These are phyloP conservation scores for Meteorus colon DNA, from an alignment of 2,888 invertebrate species.

Conservation along the genomic window DNA sequence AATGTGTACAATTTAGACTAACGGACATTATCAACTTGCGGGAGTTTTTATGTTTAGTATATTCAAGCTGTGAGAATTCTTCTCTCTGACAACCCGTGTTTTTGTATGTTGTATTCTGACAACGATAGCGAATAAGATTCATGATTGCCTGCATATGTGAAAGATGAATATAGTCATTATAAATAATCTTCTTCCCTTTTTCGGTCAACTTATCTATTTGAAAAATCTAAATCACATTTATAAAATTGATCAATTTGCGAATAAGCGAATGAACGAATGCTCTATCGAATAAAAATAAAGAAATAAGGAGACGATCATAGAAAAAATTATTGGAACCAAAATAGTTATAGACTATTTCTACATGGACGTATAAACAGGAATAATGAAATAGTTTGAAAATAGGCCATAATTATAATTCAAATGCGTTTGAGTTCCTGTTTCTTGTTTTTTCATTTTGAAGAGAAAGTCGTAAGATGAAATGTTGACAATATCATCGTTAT, in stretches of 20 bases:
- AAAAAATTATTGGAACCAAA: background rate
- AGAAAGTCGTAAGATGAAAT: conserved; percentile 21
- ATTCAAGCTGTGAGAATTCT: background rate
- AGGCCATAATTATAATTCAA: conserved; percentile 37
- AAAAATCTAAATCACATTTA: background rate
- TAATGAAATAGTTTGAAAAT: conserved; percentile 26
- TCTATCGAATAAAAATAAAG: background rate
- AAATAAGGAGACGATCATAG: background rate
- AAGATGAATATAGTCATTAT: background rate
- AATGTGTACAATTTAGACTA: background rate
- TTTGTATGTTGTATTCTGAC: background rate
- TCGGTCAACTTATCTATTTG: background rate
- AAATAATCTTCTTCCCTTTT: background rate
- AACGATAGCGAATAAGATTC: background rate
- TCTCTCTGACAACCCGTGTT: background rate
- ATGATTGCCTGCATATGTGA: background rate
- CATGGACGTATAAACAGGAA: background rate
- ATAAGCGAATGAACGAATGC: background rate
- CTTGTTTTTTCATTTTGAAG: conserved; percentile 7
- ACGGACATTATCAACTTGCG: background rate
- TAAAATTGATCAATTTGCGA: background rate
- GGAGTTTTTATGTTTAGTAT: background rate
- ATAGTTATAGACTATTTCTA: conserved; percentile 19
- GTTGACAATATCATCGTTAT: conserved; percentile 19
- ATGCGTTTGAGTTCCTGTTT: conserved; percentile 18